Evolutionary conservation across 2,797 vertebrate genomes (phyloP).

Genomic region (Pteronotus mesoamericanus): DNA sequence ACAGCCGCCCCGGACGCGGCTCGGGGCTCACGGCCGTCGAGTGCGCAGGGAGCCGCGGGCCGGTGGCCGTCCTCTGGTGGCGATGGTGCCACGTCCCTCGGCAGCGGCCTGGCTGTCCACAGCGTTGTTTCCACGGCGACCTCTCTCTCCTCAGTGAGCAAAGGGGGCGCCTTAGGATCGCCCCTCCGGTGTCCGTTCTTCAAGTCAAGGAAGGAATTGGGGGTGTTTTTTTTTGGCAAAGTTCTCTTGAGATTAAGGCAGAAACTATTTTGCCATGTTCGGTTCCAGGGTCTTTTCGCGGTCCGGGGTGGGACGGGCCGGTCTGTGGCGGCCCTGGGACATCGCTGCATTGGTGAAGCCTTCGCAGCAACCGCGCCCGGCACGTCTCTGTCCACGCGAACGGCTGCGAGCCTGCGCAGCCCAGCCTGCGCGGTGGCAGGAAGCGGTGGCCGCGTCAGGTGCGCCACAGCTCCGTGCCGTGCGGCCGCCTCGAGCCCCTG

Average conservation of each 20-base stretch:
- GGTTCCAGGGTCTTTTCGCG: too few species aligned
- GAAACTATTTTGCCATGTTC: not conserved
- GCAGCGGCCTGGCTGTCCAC: not conserved
- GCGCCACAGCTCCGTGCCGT: too few species aligned
- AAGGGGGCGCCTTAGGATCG: not conserved
- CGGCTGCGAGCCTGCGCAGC: too few species aligned
- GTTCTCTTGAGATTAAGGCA: not conserved
- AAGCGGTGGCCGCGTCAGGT: too few species aligned
- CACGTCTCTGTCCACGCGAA: too few species aligned
- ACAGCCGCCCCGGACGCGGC: not conserved
- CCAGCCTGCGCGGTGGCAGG: too few species aligned
- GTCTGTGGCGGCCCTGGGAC: too few species aligned
- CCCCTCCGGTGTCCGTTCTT: not conserved
- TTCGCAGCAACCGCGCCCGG: too few species aligned
- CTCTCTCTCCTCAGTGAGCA: not conserved
- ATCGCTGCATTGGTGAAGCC: too few species aligned
- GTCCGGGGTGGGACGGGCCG: too few species aligned
- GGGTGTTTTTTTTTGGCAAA: not conserved
- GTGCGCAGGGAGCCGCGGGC: not conserved
- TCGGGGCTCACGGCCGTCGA: not conserved
- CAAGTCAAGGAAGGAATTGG: not conserved
- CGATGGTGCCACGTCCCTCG: not conserved
- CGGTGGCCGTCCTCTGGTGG: not conserved
- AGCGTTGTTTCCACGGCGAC: not conserved
- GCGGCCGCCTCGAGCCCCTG: too few species aligned